Conservation (phyloP, 2,113 vertebrate species). For the Cnemophilus loriae region DNA sequence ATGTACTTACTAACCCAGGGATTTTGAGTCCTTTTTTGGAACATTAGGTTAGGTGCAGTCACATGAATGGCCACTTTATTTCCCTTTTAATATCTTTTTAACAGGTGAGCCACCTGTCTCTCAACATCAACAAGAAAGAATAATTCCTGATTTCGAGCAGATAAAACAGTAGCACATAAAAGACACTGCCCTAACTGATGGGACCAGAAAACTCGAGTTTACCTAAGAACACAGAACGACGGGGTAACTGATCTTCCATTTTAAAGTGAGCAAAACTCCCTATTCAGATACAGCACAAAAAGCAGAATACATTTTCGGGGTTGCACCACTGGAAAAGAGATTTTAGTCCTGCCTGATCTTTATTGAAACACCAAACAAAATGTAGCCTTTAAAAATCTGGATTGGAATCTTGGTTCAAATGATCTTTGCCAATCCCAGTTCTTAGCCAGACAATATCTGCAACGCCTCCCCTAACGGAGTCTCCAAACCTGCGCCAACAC, state of each 20-base stretch:
- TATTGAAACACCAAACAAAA: background rate
- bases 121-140: background rate
- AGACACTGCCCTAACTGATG: background rate
- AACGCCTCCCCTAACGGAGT: background rate
- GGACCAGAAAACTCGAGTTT: background rate
- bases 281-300: background rate
- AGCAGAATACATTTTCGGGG: background rate
- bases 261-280: background rate
- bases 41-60: background rate
- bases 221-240: background rate
- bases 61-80: background rate
- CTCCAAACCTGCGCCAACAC: background rate
- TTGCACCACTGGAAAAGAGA: background rate
- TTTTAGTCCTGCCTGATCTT: background rate
- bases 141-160: background rate
- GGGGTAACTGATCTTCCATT: background rate
- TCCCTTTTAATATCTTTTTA: background rate
- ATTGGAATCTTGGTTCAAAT: background rate
- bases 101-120: background rate
- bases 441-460: background rate
- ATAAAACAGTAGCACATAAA: background rate
- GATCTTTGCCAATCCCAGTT: background rate
- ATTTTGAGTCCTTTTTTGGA: background rate
- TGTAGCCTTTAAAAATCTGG: background rate
- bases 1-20: background rate